phyloP scores from a whole-genome alignment of 2,888 invertebrate genomes.

The Crematogaster levior region DNA sequence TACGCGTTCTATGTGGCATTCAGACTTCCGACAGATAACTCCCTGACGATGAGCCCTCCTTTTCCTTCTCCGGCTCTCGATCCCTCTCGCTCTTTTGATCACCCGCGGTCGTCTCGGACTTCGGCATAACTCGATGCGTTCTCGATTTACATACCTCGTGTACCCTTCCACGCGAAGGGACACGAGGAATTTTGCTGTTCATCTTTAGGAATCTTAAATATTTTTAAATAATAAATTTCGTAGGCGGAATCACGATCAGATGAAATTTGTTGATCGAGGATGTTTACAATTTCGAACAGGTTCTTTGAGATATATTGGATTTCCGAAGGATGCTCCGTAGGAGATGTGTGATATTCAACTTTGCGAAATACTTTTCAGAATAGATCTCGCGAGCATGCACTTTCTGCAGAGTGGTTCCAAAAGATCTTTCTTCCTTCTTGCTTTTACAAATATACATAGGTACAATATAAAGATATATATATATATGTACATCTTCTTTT shows the following conservation, averaged over 20 bases:
- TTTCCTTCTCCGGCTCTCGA: neutral
- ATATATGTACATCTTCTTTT: too few relatives aligned
- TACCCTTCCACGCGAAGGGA: neutral
- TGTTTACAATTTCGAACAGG: conserved; percentile 45
- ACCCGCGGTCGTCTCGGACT: neutral
- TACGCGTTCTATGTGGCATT: conserved; percentile 63
- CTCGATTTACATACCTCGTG: conserved; percentile 38
- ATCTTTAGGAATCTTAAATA: conserved; percentile 14
- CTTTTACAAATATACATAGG: too few relatives aligned
- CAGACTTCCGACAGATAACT: conserved; percentile 59
- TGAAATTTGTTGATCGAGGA: conserved; percentile 33
- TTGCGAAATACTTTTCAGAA: neutral
- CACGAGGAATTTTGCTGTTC: neutral
- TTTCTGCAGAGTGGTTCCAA: neutral
- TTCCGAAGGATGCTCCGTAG: neutral
- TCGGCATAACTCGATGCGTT: conserved; percentile 28
- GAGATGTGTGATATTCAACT: neutral
- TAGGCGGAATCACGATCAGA: conserved; percentile 21
- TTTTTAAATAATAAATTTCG: too few relatives aligned
- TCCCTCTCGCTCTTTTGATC: conserved; percentile 13
- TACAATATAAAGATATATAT: too few relatives aligned
- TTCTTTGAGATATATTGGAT: conserved; percentile 48
- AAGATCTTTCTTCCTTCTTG: neutral
- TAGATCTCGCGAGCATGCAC: neutral
- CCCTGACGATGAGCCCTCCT: neutral